These are phyloP conservation scores for Rhingia campestris DNA, from an alignment of 2,888 invertebrate species.

Conservation along the genomic window DNA sequence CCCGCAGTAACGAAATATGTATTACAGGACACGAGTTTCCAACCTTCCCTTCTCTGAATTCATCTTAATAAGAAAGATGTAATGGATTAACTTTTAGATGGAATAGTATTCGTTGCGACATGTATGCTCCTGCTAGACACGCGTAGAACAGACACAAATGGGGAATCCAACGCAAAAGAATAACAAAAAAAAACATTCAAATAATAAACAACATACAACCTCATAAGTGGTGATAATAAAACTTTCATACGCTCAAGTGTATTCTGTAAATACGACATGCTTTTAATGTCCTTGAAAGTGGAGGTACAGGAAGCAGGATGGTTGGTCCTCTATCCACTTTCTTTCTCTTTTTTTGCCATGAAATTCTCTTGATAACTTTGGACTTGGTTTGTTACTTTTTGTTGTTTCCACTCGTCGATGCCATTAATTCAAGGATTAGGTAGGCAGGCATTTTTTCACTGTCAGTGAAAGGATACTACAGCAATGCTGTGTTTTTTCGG, in stretches of 20 bases:
- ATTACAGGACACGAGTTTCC: neutral
- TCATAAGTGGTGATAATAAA: constrained; percentile 67
- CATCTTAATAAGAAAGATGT: constrained; percentile 2
- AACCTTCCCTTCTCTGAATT: neutral
- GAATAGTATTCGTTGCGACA: constrained; percentile 36
- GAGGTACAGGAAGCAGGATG: constrained; percentile 3
- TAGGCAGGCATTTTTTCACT: constrained; percentile 64
- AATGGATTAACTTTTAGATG: constrained; percentile 27
- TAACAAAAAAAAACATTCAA: constrained; percentile 31
- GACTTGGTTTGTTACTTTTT: constrained; percentile 45
- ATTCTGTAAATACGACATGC: constrained; percentile 59
- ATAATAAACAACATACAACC: constrained; percentile 54
- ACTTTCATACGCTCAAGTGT: constrained; percentile 68
- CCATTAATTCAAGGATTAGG: constrained; percentile 70
- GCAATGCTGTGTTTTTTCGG: constrained; percentile 14
- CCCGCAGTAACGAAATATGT: constrained; percentile 1
- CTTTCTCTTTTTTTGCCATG: constrained; percentile 4
- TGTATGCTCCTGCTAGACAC: constrained; percentile 32
- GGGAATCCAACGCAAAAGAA: neutral
- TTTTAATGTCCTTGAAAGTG: constrained; percentile 40
- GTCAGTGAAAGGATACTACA: constrained; percentile 51
- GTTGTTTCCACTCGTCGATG: constrained; percentile 65
- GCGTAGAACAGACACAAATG: constrained; percentile 21
- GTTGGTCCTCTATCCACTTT: constrained; percentile 14
- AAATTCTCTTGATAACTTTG: constrained; percentile 40